A percentile compares a stretch with the other conserved stretches of the same genome.
These are phyloP conservation scores for Lasioglossum marginatum DNA, from an alignment of 2,888 invertebrate genomes.

Conservation along the genomic window DNA sequence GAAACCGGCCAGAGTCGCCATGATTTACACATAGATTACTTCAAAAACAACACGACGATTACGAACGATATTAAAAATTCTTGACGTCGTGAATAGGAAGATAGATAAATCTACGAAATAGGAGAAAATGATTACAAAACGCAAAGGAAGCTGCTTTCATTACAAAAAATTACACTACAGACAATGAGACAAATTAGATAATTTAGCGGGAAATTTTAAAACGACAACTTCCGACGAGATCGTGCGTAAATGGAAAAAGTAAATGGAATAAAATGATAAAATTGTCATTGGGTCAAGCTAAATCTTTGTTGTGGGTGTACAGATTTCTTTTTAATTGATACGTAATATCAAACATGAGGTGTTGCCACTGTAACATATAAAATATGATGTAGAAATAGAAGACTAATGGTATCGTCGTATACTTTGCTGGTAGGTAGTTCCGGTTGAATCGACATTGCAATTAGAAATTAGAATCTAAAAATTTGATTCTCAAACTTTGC, in stretches of 20 bases:
- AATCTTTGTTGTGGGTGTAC: neutral
- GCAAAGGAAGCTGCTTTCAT: neutral
- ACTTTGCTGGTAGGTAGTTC: slow-evolving; percentile 45
- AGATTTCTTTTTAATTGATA: neutral
- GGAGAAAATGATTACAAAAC: neutral
- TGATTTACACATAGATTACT: slow-evolving; percentile 50
- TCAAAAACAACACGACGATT: slow-evolving; percentile 7
- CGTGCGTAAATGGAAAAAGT: neutral
- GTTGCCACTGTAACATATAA: neutral
- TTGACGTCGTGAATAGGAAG: neutral
- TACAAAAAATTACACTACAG: neutral
- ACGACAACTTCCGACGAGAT: neutral
- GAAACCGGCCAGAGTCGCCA: slow-evolving; percentile 74
- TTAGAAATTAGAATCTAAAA: neutral
- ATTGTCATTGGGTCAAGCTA: too few relatives aligned
- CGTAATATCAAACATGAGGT: neutral
- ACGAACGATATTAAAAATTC: neutral
- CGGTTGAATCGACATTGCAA: slow-evolving; percentile 29
- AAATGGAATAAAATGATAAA: neutral
- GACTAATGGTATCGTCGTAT: neutral
- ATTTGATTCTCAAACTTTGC: too few relatives aligned
- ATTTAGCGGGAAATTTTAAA: slow-evolving; percentile 33
- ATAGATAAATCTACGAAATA: neutral
- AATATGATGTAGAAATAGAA: neutral
- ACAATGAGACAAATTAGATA: slow-evolving; percentile 3